Base-by-base conservation (phyloP, 2,888 invertebrate species). In the Sinelater perroti region DNA sequence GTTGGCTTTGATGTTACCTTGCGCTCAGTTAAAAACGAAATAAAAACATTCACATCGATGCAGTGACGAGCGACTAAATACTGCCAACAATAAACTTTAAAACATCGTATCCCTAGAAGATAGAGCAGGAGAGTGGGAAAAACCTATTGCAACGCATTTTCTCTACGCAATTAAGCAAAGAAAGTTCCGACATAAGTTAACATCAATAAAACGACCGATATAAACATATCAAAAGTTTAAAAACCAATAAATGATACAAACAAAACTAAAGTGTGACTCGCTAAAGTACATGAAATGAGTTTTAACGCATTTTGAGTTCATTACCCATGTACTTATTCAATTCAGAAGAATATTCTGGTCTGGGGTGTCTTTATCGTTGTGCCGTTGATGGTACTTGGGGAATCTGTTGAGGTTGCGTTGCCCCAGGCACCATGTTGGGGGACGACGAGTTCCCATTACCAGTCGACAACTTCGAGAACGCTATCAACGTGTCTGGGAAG, bases 401-500 rank as follows among this genome's bases (percentile, higher is more conserved):
- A 73, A 74, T 62, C 64, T 60, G 63, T 50, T 70, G 72, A 40
- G 73, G 72, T 47, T 76, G 72, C 14, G 71, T 71, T 59, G 78
- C 78, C 56, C 75, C 75, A 63, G 78, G 77, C 1, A 82, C 81
- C 11, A 10, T 10, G 66, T 82, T 80, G 57, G 84, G 78, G 69
- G 80, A 70, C 30, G 79, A 78, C 28, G 80, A 80, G 54, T 79
- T 81, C 65, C 80, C 81, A 42, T 85, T 85, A 35, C 84, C 82
- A 49, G 93, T 90, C 16, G 93, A 91, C 82, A 95, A 84, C 74
- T 93, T 91, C 7, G 93, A 92, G 77, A 95, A 92, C 49, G 94
- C 93, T 62, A 92, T 83, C 62, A 95, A 81, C 17, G 95, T 90
- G 74, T 95, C 95, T 2, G 95, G 95, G 75, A 95, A 95, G 79